Conservation (phyloP, 2,888 invertebrate genomes). For the Ophion slaviceki region DNA sequence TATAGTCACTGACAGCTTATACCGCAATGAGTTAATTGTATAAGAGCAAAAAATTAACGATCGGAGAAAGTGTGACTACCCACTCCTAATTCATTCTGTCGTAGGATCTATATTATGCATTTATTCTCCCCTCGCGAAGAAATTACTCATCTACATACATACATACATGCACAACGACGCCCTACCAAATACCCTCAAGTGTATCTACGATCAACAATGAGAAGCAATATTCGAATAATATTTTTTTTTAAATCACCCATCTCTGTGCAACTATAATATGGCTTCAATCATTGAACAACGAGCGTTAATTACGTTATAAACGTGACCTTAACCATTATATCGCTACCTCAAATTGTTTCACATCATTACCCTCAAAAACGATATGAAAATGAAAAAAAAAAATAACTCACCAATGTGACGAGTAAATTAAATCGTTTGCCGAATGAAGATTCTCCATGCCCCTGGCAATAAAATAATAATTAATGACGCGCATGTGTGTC, state of each 20-base stretch:
- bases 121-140: slow-evolving; percentile 7
- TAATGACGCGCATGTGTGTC: too few relatives aligned
- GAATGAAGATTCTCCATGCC: too few relatives aligned
- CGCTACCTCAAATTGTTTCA: neutral
- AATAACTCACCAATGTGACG: too few relatives aligned
- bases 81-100: neutral
- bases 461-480: too few relatives aligned
- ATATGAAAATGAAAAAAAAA: too few relatives aligned
- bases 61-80: neutral
- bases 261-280: neutral
- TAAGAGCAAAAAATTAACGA: neutral
- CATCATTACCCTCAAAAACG: too few relatives aligned
- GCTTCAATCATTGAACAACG: neutral
- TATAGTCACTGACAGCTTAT: slow-evolving; percentile 14
- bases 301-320: neutral
- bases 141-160: neutral
- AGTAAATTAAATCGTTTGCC: too few relatives aligned
- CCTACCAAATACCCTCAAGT: neutral
- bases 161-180: neutral
- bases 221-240: neutral
- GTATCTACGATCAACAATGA: neutral
- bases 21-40: slow-evolving; percentile 13
- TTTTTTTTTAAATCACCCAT: neutral
- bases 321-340: too few relatives aligned
- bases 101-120: slow-evolving; percentile 8